These are phyloP conservation scores for Baccha elongata DNA, from an alignment of 2,888 invertebrate species.

Conservation along the genomic window DNA sequence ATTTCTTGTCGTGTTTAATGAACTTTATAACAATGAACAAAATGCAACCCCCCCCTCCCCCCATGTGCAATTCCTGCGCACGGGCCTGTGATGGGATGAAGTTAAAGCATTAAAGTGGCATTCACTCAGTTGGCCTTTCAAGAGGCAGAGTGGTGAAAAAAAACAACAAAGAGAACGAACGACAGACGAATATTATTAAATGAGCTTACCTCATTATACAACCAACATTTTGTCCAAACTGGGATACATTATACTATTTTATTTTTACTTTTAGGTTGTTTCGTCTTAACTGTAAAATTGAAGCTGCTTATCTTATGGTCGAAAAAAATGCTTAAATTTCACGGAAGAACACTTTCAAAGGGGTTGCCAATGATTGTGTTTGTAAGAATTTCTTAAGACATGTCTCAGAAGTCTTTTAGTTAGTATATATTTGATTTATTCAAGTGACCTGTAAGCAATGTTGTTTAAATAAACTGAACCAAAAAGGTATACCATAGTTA, in stretches of 20 bases:
- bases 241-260: conserved; percentile 41
- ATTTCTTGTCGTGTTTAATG: too few species aligned
- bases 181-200: conserved; percentile 59
- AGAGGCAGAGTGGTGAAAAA: conserved; percentile 37
- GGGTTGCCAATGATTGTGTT: background rate
- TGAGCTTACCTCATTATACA: conserved; percentile 71
- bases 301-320: conserved; percentile 61
- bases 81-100: conserved; percentile 12
- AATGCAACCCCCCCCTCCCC: too few species aligned
- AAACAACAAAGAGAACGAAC: conserved; percentile 1
- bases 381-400: too few species aligned
- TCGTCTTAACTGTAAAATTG: conserved; percentile 27
- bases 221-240: conserved; percentile 60
- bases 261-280: background rate
- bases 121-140: conserved; percentile 59
- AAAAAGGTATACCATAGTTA: too few species aligned
- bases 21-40: too few species aligned
- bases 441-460: too few species aligned
- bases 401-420: too few species aligned
- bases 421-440: too few species aligned
- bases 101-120: conserved; percentile 51
- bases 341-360: conserved; percentile 37
- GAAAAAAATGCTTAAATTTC: conserved; percentile 62
- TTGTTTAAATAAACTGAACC: too few species aligned
- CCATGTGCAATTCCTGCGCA: too few species aligned